phyloP scores from a whole-genome alignment of 2,113 vertebrate genomes.

The Scatophagus argus region DNA sequence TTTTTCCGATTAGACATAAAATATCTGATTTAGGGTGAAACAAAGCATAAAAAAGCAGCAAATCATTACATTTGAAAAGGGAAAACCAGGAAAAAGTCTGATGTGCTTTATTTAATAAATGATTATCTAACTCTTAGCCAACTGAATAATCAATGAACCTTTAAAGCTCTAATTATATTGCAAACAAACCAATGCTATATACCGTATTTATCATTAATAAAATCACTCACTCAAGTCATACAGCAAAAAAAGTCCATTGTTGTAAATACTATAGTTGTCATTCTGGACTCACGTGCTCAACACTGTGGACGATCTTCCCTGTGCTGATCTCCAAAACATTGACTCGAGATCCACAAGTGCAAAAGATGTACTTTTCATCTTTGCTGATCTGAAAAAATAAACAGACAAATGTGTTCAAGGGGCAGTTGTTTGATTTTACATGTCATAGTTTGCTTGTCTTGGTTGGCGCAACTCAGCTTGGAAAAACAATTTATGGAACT shows the following conservation, averaged over 20 bases:
- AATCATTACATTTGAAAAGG: too few relatives aligned
- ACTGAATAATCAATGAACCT: not conserved
- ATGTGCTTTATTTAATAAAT: too few relatives aligned
- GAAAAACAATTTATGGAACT: too few relatives aligned
- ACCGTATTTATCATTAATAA: not conserved
- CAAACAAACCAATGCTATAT: not conserved
- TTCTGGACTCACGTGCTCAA: slow-evolving; percentile 89
- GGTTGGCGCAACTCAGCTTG: not conserved
- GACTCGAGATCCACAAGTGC: slow-evolving; percentile 88
- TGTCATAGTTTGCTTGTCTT: too few relatives aligned
- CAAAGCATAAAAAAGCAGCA: too few relatives aligned
- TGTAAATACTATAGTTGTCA: not conserved
- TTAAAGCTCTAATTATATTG: not conserved
- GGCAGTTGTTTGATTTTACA: accelerated
- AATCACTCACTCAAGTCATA: not conserved
- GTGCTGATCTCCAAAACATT: slow-evolving; percentile 90
- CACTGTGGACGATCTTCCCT: slow-evolving; percentile 84
- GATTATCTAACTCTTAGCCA: too few relatives aligned
- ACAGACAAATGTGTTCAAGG: not conserved
- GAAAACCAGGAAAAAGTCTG: too few relatives aligned
- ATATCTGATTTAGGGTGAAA: not conserved
- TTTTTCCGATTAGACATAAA: not conserved
- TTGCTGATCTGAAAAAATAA: slow-evolving; percentile 84
- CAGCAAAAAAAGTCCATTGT: not conserved
- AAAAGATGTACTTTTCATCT: slow-evolving; percentile 92